Evolutionary conservation across 2,888 invertebrate genomes (phyloP).

Genomic region (Drosophila neotestacea): DNA sequence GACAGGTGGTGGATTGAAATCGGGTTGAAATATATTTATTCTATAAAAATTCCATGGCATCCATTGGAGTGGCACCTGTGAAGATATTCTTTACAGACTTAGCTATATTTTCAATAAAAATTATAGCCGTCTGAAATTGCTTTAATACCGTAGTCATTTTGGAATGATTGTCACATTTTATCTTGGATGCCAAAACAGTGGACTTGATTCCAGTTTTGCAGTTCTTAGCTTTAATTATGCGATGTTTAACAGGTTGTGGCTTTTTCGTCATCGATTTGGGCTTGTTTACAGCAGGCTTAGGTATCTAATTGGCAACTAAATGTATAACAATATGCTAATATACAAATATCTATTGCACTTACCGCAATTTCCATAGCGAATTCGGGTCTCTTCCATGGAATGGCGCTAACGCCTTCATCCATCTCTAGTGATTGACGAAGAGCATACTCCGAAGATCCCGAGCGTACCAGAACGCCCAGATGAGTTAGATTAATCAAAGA

Average conservation of each 20-base stretch:
- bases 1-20: background rate
- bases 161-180: background rate
- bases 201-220: background rate
- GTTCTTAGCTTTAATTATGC: background rate
- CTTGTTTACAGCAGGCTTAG: background rate
- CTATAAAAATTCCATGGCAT: background rate
- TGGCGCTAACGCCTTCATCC: background rate
- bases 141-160: background rate
- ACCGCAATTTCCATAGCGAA: background rate
- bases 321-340: background rate
- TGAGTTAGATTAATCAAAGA: constrained; percentile 12
- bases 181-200: background rate
- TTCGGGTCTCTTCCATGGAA: background rate
- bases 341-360: background rate
- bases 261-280: background rate
- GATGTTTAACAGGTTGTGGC: background rate
- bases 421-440: constrained; percentile 19
- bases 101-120: background rate
- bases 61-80: background rate
- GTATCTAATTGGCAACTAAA: background rate
- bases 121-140: too few relatives aligned
- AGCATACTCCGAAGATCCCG: constrained; percentile 10
- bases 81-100: background rate
- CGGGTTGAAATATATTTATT: background rate
- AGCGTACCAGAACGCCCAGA: constrained; percentile 22